These are phyloP conservation scores for Luscinia luscinia DNA, from an alignment of 2,797 vertebrate species.

Conservation along the genomic window DNA sequence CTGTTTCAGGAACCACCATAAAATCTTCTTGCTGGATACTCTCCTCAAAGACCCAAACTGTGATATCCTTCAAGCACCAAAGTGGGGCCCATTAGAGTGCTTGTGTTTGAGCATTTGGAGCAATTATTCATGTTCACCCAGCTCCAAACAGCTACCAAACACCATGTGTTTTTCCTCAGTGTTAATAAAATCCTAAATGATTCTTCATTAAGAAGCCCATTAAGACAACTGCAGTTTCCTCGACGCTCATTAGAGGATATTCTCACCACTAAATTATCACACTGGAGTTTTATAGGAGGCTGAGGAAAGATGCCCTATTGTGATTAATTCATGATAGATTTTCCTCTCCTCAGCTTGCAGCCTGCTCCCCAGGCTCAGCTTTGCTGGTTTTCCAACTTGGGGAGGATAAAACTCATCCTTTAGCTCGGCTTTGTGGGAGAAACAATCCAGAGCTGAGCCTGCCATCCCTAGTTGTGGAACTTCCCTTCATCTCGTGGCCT, in stretches of 20 bases:
- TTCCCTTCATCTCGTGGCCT: background rate
- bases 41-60: conserved; percentile 9
- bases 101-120: conserved; percentile 50
- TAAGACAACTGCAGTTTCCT: conserved; percentile 77
- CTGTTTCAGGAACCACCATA: background rate
- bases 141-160: conserved; percentile 57
- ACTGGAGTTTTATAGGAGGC: conserved; percentile 62
- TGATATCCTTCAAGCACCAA: conserved; percentile 45
- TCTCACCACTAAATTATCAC: conserved; percentile 75
- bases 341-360: background rate
- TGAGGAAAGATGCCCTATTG: conserved; percentile 56
- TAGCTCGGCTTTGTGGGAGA: background rate
- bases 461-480: background rate
- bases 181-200: conserved; percentile 81
- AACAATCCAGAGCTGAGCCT: background rate
- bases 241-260: conserved; percentile 74
- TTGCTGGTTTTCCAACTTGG: background rate
- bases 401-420: background rate
- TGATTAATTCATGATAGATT: conserved; percentile 68
- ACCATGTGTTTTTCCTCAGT: conserved; percentile 72
- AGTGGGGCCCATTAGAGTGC: conserved; percentile 36
- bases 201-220: conserved; percentile 81
- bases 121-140: conserved; percentile 68
- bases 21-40: background rate
- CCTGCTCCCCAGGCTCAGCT: background rate